Conservation (phyloP, 2,888 invertebrate species). For the Lasioglossum calceatum region DNA sequence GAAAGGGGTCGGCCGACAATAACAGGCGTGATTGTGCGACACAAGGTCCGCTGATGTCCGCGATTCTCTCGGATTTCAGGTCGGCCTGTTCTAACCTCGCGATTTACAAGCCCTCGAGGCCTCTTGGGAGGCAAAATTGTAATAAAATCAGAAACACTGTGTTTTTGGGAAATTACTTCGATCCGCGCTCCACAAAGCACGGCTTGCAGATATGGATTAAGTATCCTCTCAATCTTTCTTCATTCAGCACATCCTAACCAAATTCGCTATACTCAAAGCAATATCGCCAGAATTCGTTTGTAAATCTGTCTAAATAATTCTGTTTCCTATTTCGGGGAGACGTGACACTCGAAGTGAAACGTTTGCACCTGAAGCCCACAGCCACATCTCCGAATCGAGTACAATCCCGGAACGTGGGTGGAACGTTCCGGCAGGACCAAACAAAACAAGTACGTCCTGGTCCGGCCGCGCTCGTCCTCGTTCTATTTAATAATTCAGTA, state of each 20-base stretch:
- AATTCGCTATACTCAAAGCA: background rate
- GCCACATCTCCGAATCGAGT: background rate
- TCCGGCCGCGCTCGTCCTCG: background rate
- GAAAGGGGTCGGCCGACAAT: slow-evolving; percentile 36
- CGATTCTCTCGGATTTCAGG: background rate
- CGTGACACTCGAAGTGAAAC: too few species aligned
- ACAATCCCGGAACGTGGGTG: background rate
- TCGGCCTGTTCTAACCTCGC: background rate
- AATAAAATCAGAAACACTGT: background rate
- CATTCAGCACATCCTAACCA: too few species aligned
- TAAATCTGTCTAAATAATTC: background rate
- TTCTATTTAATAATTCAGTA: slow-evolving; percentile 46
- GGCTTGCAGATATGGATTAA: background rate
- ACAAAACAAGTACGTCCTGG: background rate
- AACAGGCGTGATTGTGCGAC: slow-evolving; percentile 33
- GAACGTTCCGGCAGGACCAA: background rate
- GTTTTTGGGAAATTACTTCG: background rate
- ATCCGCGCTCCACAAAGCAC: background rate
- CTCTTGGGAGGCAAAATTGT: background rate
- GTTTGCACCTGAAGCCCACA: background rate
- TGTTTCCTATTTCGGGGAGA: too few species aligned
- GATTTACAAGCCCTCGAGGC: background rate
- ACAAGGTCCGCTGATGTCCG: background rate
- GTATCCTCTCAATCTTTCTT: too few species aligned
- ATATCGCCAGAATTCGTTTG: background rate